phyloP scores from a whole-genome alignment of 2,888 invertebrate genomes.

The Pristionchus exspectatus region DNA sequence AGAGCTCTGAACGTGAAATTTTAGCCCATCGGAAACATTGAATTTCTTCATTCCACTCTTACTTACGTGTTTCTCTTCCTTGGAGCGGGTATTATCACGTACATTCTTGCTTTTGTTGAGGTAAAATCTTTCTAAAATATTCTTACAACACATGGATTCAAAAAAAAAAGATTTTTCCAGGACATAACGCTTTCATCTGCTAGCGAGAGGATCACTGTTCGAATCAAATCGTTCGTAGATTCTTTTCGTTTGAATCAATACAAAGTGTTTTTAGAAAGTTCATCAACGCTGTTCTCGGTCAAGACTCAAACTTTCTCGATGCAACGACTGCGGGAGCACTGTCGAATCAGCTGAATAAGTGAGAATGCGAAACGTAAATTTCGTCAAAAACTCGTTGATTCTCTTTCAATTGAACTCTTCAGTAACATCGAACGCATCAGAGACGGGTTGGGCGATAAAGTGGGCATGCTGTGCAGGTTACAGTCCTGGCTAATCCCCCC shows the following conservation, averaged over 20 bases:
- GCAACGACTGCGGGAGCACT: constrained; percentile 28
- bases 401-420: no score
- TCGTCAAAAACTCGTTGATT: not conserved
- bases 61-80: not conserved
- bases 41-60: not conserved
- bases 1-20: not conserved
- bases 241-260: not conserved
- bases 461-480: constrained; percentile 25
- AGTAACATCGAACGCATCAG: constrained; percentile 23
- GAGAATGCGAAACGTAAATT: not conserved
- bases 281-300: not conserved
- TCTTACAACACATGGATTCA: no score
- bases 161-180: not conserved
- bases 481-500: no score
- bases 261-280: not conserved
- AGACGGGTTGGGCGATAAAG: constrained; percentile 38
- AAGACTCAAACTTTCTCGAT: constrained; percentile 41
- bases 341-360: constrained; percentile 49
- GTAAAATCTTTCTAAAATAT: not conserved
- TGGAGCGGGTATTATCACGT: not conserved
- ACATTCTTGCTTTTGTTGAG: constrained; percentile 9
- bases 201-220: not conserved
- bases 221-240: not conserved
- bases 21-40: not conserved
- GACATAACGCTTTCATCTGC: not conserved